Base-by-base conservation (phyloP, 2,888 invertebrate genomes). In the Empis livida region DNA sequence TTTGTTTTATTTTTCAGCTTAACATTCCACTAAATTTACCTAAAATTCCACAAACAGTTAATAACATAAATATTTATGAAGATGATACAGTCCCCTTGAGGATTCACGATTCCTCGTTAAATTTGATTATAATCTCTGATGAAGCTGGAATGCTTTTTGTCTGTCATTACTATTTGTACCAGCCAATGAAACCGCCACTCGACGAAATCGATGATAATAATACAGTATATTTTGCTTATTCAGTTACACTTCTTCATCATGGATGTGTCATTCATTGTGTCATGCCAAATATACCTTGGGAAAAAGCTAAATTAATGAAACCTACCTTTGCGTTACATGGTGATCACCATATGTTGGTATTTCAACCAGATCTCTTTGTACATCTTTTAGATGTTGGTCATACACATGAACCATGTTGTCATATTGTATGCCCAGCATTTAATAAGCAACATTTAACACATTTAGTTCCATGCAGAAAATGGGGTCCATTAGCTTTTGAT, bases 21-120 rank as follows among this genome's bases (percentile, higher is more conserved):
- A 90, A 89, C 68, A 89, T 89, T 57, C 90, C 89, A 0, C 67
- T 90, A 49, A 88, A 84, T 66, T 67, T 89, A 48, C 88, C 88
- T 2, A 83, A 84, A 65, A 59, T 78, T 52, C 75, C 82, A 11
- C 69, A 71, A 11, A 66, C 70, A 1, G 61, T 66, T 6, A 61
- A 67, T 35, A 73, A 71, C 37, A 72, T 73, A 15, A 80, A 80
- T 46, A 77, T 79, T 20, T 89, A 88, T 60, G 86, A 86, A 61
- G 88, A 89, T 61, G 87, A 86, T 59, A 79, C 83, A 3, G 79
- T 87, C 50, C 88, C 89, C 1, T 68, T 89, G 48, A 73, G 87
- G 31, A 80, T 88, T 27, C 87, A 87, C 62, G 87, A 89, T 67
- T 84, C 86, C 59, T 82, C 85, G 11, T 70, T 89, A 43, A 88